Base-by-base conservation (phyloP, 2,797 vertebrate genomes). In the Macrochelys suwanniensis region DNA sequence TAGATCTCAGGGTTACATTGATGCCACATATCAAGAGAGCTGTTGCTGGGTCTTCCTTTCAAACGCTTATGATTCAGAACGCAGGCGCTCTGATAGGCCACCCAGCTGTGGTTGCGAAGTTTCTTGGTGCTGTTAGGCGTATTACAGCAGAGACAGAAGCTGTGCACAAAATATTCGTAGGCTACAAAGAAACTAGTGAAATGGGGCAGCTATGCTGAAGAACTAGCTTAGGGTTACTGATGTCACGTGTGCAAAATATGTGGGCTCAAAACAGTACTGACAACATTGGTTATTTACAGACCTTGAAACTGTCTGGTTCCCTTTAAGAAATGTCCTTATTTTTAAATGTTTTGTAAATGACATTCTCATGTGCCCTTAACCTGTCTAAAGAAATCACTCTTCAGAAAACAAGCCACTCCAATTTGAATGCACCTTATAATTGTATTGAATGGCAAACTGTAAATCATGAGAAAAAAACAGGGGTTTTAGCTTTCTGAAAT, bases 291-390 rank as follows among this genome's bases (percentile, higher is more conserved):
- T 3, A 8, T 76, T n/a, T 82, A 37, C 84, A 83, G 50, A 42
- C 25, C 57, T 0, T 0, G 12, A 1, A 1, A 23, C n/a, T 51
- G 59, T 77, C 50, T 0, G 0, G 13, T 2, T 12, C 2, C 1
- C 86, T 84, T 59, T 49, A 21, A 82, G 59, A 81, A 94, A 59
- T 11, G 0, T 4, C 77, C 56, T 50, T 47, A 42, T 42, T 31
- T 26, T 1, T 5, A 86, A 61, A 61, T 2, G 0, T 88, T 82
- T 87, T 79, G 31, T 45, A 33, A 13, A 9, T 3, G 0, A 0
- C 21, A 0, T 2, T 83, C 56, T 74, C 80, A 8, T 3, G 80
- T 16, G 6, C 23, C 82, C 57, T 31, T 49, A 77, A 77, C 13
- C 45, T n/a, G 89, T 37, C 80, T 81, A 61, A 21, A 0, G 11